These are phyloP conservation scores for Palythoa grandis DNA, from an alignment of 92 coral and sea anemone genomes.

Conservation along the genomic window DNA sequence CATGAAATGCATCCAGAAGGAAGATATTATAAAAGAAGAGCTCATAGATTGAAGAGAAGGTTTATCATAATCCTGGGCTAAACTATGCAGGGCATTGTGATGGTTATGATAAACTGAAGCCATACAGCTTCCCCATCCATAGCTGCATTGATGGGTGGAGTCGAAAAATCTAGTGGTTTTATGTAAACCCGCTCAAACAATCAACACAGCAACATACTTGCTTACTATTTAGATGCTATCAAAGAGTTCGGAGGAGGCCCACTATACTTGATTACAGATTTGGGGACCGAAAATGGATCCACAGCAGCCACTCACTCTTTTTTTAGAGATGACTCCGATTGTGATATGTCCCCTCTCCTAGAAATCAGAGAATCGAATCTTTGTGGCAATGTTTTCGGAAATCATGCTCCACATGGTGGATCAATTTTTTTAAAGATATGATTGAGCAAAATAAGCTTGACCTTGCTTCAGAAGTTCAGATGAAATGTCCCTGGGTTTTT, in stretches of 20 bases:
- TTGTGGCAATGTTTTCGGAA: conserved; percentile 54
- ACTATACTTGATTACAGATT: conserved; percentile 44
- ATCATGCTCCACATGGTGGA: conserved; percentile 39
- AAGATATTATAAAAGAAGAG: too few species aligned
- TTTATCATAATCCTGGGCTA: not conserved
- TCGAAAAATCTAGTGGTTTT: too few species aligned
- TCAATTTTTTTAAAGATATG: conserved; percentile 32
- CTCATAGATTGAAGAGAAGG: not conserved
- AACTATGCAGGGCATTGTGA: too few species aligned
- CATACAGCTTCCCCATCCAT: too few species aligned
- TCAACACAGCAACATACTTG: too few species aligned
- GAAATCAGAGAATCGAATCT: conserved; percentile 2
- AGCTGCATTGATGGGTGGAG: too few species aligned
- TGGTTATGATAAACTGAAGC: too few species aligned
- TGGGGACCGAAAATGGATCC: conserved; percentile 52
- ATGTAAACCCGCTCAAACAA: too few species aligned
- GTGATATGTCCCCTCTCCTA: not conserved
- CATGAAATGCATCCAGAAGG: not conserved
- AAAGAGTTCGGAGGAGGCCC: conserved; percentile 34
- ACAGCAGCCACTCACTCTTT: not conserved
- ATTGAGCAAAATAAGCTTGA: conserved; percentile 17
- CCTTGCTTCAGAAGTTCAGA: not conserved
- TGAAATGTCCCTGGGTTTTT: not conserved
- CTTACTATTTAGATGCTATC: too few species aligned
- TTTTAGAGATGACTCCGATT: not conserved